Evolutionary conservation across 2,888 invertebrate species (phyloP), one percentile per base, ranked within the genome.

Genomic region (Vesta saturnalis): DNA sequence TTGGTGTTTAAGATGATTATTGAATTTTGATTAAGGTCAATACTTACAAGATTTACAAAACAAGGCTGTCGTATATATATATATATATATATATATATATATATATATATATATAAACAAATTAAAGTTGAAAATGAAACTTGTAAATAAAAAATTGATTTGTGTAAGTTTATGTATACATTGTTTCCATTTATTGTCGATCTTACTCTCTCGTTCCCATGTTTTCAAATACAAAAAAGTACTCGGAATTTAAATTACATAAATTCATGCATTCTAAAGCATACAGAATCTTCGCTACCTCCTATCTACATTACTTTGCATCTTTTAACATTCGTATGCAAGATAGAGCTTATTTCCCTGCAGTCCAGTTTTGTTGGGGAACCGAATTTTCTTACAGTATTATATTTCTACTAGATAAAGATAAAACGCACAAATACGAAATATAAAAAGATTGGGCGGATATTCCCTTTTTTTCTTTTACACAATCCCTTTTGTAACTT

Each of bases 181-280:
- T 19, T 39, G 18, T 58, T 58, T 43, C 58, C 58, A 14, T n/a
- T n/a, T 49, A 60, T 52, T 52, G 30, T 39, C 21, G 35, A n/a
- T 18, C 19, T 15, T 16, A 43, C 39, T 55, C 54, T 55, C 55
- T 62, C 43, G 60, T 47, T 60, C 14, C 18, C 21, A 62, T 55
- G 62, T 55, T 55, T 49, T 58, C 52, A 30, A 54, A 49, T 58
- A 60, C 59, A 64, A 64, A 64, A 39, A 39, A 60, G 63, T 67
- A 69, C 72, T 72, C 72, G 69, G 70, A 73, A 73, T 73, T 73
- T 70, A 72, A 73, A 73, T 72, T 67, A 79, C 75, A 77, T 81
- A 81, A 82, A 82, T 81, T 83, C 83, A 82, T 83, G 81, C 81
- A 83, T 82, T 81, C 77, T 79, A 81, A 81, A 81, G 79, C 78